A percentile compares a stretch with the other conserved stretches of the same genome.
phyloP scores from a whole-genome alignment of 2,888 invertebrate genomes.

The Melolontha melolontha region DNA sequence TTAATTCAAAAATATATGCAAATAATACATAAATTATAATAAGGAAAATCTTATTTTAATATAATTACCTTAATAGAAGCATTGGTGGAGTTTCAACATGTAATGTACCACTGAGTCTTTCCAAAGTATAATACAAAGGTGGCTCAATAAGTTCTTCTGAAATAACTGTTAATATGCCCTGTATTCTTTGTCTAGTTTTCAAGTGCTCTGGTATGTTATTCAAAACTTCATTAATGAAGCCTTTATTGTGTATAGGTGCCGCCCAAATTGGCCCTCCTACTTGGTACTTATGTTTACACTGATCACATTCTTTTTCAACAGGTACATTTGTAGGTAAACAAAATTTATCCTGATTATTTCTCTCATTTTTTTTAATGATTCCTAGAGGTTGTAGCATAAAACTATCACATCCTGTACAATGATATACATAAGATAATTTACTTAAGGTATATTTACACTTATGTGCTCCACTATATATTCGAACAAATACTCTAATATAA shows the following conservation, averaged over 20 bases:
- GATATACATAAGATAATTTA: constrained; percentile 88
- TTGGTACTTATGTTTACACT: constrained; percentile 82
- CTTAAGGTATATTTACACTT: constrained; percentile 87
- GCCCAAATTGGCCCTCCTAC: constrained; percentile 97
- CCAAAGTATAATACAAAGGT: constrained; percentile 89
- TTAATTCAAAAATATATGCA: background rate
- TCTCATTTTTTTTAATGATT: constrained; percentile 70
- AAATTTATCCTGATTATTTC: constrained; percentile 72
- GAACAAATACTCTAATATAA: constrained; percentile 94
- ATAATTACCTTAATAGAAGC: constrained; percentile 73
- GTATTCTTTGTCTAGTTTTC: constrained; percentile 80
- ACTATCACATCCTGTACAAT: constrained; percentile 91
- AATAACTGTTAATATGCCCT: constrained; percentile 85
- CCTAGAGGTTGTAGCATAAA: constrained; percentile 84
- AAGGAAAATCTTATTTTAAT: background rate
- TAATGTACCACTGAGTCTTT: constrained; percentile 79
- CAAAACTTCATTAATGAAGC: constrained; percentile 81
- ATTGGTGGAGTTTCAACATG: constrained; percentile 80
- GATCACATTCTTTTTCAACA: constrained; percentile 75
- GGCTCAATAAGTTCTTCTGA: constrained; percentile 84
- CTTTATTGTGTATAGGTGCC: constrained; percentile 82
- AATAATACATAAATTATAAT: constrained; percentile 26
- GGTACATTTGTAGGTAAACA: constrained; percentile 78
- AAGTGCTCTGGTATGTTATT: constrained; percentile 65
- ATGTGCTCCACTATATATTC: constrained; percentile 81